phyloP scores from a whole-genome alignment of 2,888 invertebrate genomes.

The Lymantria dispar region DNA sequence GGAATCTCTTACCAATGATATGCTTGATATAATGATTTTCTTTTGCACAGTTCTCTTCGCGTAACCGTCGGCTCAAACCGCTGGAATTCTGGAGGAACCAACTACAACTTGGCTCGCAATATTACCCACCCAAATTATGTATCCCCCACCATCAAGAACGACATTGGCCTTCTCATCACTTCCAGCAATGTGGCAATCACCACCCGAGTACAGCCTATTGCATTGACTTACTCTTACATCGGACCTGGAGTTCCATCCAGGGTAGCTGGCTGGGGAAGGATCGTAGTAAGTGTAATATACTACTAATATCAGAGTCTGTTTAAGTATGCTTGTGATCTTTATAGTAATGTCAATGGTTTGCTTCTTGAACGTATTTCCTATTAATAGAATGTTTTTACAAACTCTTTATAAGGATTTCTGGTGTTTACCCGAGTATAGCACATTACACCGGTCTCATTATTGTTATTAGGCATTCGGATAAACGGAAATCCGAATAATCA shows the following conservation, averaged over 20 bases:
- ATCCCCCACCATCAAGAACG: constrained; percentile 51
- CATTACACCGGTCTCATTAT: no score
- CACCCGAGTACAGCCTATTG: constrained; percentile 24
- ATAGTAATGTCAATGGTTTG: no score
- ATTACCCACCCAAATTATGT: constrained; percentile 58
- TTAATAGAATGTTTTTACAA: no score
- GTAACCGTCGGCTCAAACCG: constrained; percentile 55
- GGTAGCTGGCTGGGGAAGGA: constrained; percentile 63
- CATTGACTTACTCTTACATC: constrained; percentile 31
- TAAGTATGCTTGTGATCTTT: no score
- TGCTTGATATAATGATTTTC: neutral
- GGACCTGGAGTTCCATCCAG: constrained; percentile 27
- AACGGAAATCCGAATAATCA: no score
- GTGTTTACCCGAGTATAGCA: no score
- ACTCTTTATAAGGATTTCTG: no score
- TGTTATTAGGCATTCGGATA: no score
- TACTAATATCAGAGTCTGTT: no score
- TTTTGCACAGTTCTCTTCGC: constrained; percentile 42
- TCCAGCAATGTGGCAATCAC: constrained; percentile 17
- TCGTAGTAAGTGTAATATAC: constrained; percentile 36
- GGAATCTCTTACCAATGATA: neutral
- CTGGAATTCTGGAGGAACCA: constrained; percentile 51
- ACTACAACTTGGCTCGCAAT: constrained; percentile 44
- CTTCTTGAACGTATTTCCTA: no score
- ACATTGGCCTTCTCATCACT: constrained; percentile 54